Evolutionary conservation across 2,888 invertebrate species (phyloP).

Genomic region (Anarsia innoxiella): DNA sequence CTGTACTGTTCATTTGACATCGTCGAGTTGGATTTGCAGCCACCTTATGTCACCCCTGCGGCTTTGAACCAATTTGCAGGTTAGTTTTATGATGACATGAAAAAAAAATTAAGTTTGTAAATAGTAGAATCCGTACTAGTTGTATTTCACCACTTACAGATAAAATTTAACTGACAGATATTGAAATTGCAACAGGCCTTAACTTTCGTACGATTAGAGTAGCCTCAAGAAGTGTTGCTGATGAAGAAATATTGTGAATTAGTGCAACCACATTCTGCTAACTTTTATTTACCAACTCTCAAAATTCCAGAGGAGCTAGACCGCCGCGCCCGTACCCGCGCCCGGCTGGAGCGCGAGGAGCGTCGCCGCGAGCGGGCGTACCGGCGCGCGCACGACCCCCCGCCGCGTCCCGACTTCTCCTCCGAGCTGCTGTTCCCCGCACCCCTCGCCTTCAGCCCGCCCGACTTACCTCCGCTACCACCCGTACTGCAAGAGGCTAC

Average conservation of each 20-base stretch:
- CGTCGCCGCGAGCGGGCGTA: slow-evolving; percentile 85
- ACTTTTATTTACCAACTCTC: no score
- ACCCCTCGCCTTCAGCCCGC: slow-evolving; percentile 13
- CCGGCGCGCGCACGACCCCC: slow-evolving; percentile 81
- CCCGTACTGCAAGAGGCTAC: no score
- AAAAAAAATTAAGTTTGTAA: no score
- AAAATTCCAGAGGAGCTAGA: slow-evolving; percentile 79
- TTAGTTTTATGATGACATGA: slow-evolving; percentile 43
- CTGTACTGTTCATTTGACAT: slow-evolving; percentile 92
- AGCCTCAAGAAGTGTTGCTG: no score
- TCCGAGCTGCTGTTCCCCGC: slow-evolving; percentile 54
- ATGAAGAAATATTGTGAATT: no score
- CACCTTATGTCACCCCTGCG: slow-evolving; percentile 80
- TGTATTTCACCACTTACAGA: no score
- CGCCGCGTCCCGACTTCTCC: slow-evolving; percentile 78
- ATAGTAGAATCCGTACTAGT: no score
- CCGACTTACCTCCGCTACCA: neutral
- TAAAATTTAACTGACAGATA: no score
- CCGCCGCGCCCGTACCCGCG: slow-evolving; percentile 80
- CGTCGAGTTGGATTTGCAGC: slow-evolving; percentile 87
- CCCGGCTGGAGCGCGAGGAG: slow-evolving; percentile 84
- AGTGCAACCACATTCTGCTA: no score
- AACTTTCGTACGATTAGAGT: no score
- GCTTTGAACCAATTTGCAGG: slow-evolving; percentile 82
- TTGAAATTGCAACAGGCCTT: no score